Base-by-base conservation (phyloP, 2,797 vertebrate genomes). In the Darevskia nairensis region DNA sequence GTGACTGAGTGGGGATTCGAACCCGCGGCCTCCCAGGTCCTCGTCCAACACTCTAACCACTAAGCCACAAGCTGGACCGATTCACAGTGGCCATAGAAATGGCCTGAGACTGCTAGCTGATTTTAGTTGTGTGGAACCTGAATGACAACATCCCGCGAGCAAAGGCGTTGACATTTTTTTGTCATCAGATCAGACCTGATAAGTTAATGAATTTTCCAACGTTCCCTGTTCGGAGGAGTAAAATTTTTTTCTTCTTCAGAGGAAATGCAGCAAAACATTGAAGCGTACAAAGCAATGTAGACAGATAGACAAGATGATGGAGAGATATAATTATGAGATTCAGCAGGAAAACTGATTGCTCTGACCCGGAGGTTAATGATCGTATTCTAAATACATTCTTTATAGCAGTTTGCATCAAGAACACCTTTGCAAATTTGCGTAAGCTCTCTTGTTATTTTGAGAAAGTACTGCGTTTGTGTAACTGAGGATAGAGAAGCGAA, bases 321-420 rank as follows among this genome's bases (percentile, higher is more conserved):
- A 95, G 96, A 94, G 92, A 92, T 92, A 94, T 76, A 92, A 85
- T 93, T 95, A 82, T 84, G 92, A 84, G 87, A 89, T 93, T 85
- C 90, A 81, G 83, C 77, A 90, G 93, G 92, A 92, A 96, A 95
- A 94, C 93, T 93, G 94, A 96, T 96, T 94, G 88, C 55, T 1
- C 84, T 94, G 90, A 96, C 95, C 92, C 32, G 76, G 81, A 55
- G 94, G 95, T 95, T 95, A 94, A 96, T 94, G 94, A 94, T 90
- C 90, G 88, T 91, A 82, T 94, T 94, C 88, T 91, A 94, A 94
- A 95, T 94, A 86, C 35, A 88, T 93, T 91, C 92, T 94, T 92
- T 94, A 77, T 46, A 92, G 90, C 94, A 94, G 86, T 55, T 90
- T 91, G 92, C 89, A 89, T 94, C 89, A 81, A 81, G 90, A 90